These are phyloP conservation scores for Drosophila cognata DNA, from an alignment of 2,888 invertebrate genomes.

Conservation along the genomic window DNA sequence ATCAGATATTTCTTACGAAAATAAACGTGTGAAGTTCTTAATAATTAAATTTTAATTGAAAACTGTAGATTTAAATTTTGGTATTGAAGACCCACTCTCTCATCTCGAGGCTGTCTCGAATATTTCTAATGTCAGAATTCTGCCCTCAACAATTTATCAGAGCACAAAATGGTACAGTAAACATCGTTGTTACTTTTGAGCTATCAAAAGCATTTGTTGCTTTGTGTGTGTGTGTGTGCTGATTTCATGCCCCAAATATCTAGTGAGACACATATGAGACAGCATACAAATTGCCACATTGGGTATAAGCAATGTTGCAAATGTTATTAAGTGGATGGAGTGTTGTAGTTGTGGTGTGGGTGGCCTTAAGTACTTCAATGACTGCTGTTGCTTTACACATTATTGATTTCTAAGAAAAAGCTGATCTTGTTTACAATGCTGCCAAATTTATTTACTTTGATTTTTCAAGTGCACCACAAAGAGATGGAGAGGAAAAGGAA, in stretches of 20 bases:
- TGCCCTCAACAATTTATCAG: background rate
- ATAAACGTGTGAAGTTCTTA: background rate
- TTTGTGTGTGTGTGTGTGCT: background rate
- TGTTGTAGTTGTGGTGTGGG: background rate
- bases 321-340: slow-evolving; percentile 7
- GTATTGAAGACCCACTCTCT: background rate
- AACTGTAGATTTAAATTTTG: background rate
- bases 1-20: background rate
- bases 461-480: slow-evolving; percentile 29
- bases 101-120: too few relatives aligned
- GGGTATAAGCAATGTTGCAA: slow-evolving; percentile 57
- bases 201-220: slow-evolving; percentile 15
- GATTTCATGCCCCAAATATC: slow-evolving; percentile 32
- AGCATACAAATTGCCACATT: slow-evolving; percentile 29
- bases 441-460: slow-evolving; percentile 52
- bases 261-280: slow-evolving; percentile 4
- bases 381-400: slow-evolving; percentile 19
- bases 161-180: background rate
- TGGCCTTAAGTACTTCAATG: slow-evolving; percentile 5
- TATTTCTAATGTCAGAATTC: background rate
- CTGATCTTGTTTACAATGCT: slow-evolving; percentile 49
- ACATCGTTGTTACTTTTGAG: slow-evolving; percentile 1
- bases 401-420: slow-evolving; percentile 63
- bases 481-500: background rate
- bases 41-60: background rate